Conservation (phyloP, 2,797 vertebrate species). For the Scolopax rusticola region DNA sequence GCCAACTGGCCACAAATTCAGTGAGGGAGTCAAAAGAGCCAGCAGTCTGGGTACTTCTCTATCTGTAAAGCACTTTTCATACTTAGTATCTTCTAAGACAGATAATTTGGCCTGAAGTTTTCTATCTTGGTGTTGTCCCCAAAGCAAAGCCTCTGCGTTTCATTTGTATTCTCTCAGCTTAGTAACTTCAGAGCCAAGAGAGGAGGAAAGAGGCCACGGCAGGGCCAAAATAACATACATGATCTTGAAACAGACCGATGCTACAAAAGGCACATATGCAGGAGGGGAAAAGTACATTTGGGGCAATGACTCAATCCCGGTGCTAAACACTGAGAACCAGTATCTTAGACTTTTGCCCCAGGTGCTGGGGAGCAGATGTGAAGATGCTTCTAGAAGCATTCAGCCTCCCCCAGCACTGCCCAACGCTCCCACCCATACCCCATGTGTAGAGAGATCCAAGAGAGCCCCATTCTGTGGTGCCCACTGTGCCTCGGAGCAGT, state of each 20-base stretch:
- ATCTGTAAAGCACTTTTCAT: background rate
- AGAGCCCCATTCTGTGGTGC: background rate
- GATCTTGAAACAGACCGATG: background rate
- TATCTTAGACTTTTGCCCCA: background rate
- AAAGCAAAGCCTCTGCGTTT: background rate
- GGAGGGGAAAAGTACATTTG: background rate
- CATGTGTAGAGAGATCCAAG: background rate
- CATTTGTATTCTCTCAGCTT: background rate
- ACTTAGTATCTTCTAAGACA: background rate
- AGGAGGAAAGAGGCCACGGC: background rate
- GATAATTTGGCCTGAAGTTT: background rate
- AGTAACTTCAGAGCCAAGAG: background rate
- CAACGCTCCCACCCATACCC: background rate
- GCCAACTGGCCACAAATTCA: background rate
- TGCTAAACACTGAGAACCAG: background rate
- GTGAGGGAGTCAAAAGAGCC: background rate
- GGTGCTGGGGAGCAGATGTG: background rate
- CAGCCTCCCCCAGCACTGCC: background rate
- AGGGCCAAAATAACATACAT: background rate
- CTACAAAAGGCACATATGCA: background rate
- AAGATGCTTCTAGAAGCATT: background rate
- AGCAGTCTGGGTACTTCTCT: background rate
- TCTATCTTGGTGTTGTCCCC: background rate
- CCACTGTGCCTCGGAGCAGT: fast-evolving
- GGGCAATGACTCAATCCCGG: background rate